Percentiles rank a stretch among this genome's conserved stretches.
Evolutionary conservation across 2,797 vertebrate genomes (phyloP).

Genomic region (Platyrinchus mystaceus): DNA sequence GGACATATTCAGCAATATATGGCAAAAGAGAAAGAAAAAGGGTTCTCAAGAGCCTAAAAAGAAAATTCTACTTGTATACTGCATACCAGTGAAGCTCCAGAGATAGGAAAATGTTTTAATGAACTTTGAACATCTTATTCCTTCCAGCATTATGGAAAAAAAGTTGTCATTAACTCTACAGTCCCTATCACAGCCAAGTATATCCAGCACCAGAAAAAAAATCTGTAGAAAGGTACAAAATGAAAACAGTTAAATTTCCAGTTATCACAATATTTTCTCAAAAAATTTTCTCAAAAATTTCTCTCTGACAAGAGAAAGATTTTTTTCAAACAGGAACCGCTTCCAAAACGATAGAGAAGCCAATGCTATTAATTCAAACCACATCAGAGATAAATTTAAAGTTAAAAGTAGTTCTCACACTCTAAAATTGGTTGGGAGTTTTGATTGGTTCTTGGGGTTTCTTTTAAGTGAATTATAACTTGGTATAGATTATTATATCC

Average conservation of each 20-base stretch:
- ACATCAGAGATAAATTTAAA: not conserved
- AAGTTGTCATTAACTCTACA: constrained; percentile 27
- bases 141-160: constrained; percentile 30
- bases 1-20: not conserved
- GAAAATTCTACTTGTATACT: not conserved
- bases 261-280: constrained; percentile 45
- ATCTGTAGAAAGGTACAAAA: constrained; percentile 3
- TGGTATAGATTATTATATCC: not conserved
- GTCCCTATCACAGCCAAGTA: not conserved
- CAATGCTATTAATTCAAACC: not conserved
- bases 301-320: not conserved
- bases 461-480: not conserved
- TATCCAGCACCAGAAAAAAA: constrained; percentile 28
- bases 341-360: not conserved
- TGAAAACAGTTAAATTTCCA: constrained; percentile 36
- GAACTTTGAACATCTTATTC: constrained; percentile 25
- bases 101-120: not conserved
- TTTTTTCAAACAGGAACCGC: not conserved
- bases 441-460: not conserved
- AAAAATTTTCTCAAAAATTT: constrained; percentile 23
- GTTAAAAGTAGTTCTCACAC: not conserved
- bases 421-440: not conserved
- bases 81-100: not conserved
- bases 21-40: not conserved
- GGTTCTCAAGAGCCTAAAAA: not conserved